Evolutionary conservation across 1,140 invertebrate species (phyloP).

Genomic region (Ceratosolen fusciceps): DNA sequence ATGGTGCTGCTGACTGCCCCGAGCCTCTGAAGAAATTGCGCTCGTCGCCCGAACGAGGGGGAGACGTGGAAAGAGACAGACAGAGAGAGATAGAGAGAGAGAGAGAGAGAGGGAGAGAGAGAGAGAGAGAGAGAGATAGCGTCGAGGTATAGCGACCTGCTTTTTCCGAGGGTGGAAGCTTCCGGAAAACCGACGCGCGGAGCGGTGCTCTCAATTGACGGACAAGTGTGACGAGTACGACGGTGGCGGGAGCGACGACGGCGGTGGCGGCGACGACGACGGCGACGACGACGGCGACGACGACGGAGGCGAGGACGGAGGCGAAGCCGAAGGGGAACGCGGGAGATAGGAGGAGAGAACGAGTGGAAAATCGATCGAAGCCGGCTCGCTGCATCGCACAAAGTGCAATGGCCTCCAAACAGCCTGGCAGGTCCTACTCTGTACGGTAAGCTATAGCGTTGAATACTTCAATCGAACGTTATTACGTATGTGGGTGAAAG

Average conservation of each 20-base stretch:
- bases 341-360: slow-evolving; percentile 1
- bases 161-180: slow-evolving; percentile 26
- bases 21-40: neutral
- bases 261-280: slow-evolving; percentile 28
- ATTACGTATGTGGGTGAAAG: neutral
- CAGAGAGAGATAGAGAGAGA: too few species aligned
- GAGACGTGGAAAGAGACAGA: neutral
- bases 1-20: neutral
- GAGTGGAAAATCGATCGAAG: slow-evolving; percentile 63
- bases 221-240: neutral
- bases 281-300: neutral
- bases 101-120: too few species aligned
- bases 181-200: slow-evolving; percentile 4
- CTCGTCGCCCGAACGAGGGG: neutral
- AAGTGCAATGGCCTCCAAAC: slow-evolving; percentile 70
- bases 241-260: slow-evolving; percentile 43
- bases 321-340: slow-evolving; percentile 31
- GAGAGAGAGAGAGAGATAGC: too few species aligned
- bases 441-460: slow-evolving; percentile 9
- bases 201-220: neutral
- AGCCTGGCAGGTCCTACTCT: slow-evolving; percentile 63
- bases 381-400: slow-evolving; percentile 55
- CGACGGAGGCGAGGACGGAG: slow-evolving; percentile 42
- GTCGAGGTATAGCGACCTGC: too few species aligned
- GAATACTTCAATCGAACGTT: neutral